These are phyloP conservation scores for Hormaphis cornu DNA, from an alignment of 1,140 invertebrate species.

Conservation along the genomic window DNA sequence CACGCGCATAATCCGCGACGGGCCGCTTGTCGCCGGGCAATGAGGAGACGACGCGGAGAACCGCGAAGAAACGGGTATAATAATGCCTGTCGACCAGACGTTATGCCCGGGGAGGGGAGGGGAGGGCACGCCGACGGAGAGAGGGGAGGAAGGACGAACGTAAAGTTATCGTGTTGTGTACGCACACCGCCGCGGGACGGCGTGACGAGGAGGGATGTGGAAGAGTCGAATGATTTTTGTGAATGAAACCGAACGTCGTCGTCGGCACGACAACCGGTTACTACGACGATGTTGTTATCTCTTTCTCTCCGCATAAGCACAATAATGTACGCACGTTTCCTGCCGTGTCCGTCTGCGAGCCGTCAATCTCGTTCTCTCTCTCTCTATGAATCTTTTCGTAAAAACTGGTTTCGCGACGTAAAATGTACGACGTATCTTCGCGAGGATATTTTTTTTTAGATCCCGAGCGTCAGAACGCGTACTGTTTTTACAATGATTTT, in stretches of 20 bases:
- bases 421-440: neutral
- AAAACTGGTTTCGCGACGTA: conserved; percentile 12
- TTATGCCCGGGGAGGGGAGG: neutral
- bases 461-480: too few relatives aligned
- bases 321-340: neutral
- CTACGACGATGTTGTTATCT: neutral
- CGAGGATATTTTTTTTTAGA: neutral
- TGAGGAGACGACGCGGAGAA: too few relatives aligned
- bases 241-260: conserved; percentile 27
- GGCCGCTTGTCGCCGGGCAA: conserved; percentile 20
- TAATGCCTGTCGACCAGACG: too few relatives aligned
- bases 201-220: neutral
- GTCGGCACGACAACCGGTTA: conserved; percentile 27
- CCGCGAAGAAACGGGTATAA: too few relatives aligned
- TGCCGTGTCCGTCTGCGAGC: neutral
- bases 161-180: neutral
- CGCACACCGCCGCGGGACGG: too few relatives aligned
- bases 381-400: neutral
- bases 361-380: neutral
- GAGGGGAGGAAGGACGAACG: neutral
- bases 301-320: neutral
- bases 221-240: neutral
- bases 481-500: too few relatives aligned
- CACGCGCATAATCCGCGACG: neutral
- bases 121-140: neutral